Percentiles rank a stretch among this genome's conserved stretches.
Evolutionary conservation across 2,888 invertebrate genomes (phyloP).

Genomic region (Clivina fossor): DNA sequence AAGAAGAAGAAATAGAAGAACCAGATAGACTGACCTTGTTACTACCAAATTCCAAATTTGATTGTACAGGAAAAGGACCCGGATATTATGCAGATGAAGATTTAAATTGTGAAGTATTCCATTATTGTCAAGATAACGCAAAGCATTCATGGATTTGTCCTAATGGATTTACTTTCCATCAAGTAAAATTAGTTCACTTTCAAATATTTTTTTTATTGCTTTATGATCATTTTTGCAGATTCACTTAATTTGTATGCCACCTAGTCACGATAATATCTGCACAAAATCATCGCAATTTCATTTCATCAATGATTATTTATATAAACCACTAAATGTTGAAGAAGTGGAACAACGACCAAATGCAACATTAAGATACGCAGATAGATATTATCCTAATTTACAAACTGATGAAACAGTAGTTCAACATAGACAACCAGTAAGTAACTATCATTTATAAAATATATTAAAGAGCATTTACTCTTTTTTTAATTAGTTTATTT

Average conservation of each 20-base stretch:
- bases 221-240: slow-evolving; percentile 61
- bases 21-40: slow-evolving; percentile 80
- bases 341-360: slow-evolving; percentile 81
- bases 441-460: slow-evolving; percentile 18
- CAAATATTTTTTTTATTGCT: too few species aligned
- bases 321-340: slow-evolving; percentile 82
- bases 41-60: slow-evolving; percentile 81
- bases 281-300: slow-evolving; percentile 86
- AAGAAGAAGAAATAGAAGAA: slow-evolving; percentile 77
- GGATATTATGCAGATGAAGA: slow-evolving; percentile 92
- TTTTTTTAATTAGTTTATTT: not conserved
- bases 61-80: slow-evolving; percentile 76
- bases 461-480: not conserved
- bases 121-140: slow-evolving; percentile 88
- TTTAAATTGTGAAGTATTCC: slow-evolving; percentile 88
- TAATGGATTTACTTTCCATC: slow-evolving; percentile 85
- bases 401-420: slow-evolving; percentile 58
- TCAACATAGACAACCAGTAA: slow-evolving; percentile 50
- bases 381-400: slow-evolving; percentile 80
- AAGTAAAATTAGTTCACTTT: slow-evolving; percentile 56
- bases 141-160: slow-evolving; percentile 94
- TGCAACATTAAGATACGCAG: slow-evolving; percentile 75
- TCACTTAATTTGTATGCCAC: slow-evolving; percentile 91
- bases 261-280: slow-evolving; percentile 85
- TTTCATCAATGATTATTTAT: slow-evolving; percentile 90